Conservation (phyloP, 2,888 invertebrate genomes). For the Anodontia alba region DNA sequence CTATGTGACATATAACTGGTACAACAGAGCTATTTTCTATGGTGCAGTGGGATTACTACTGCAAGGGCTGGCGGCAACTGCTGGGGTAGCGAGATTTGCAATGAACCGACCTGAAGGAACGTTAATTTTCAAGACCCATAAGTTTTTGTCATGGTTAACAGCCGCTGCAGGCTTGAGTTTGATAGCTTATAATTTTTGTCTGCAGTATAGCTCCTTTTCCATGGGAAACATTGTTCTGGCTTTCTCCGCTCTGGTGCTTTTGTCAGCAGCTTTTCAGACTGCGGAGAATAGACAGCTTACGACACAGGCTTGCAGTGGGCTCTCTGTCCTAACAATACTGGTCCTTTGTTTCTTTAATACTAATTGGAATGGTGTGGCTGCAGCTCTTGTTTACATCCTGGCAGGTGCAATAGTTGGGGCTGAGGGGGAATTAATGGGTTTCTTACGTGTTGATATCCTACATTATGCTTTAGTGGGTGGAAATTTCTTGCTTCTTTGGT, state of each 20-base stretch:
- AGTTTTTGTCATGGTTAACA: conserved; percentile 73
- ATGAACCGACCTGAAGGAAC: conserved; percentile 65
- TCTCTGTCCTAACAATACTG: conserved; percentile 76
- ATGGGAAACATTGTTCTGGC: conserved; percentile 72
- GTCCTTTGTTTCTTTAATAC: conserved; percentile 62
- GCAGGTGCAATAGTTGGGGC: conserved; percentile 75
- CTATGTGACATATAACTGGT: conserved; percentile 68
- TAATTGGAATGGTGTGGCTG: conserved; percentile 74
- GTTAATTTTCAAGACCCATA: conserved; percentile 65
- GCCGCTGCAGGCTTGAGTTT: conserved; percentile 75
- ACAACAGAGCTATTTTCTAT: conserved; percentile 46
- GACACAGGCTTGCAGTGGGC: conserved; percentile 75
- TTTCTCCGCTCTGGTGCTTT: conserved; percentile 62
- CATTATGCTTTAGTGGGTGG: conserved; percentile 78
- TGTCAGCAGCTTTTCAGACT: conserved; percentile 66
- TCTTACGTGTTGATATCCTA: conserved; percentile 77
- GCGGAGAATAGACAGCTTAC: conserved; percentile 63
- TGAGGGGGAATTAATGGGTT: conserved; percentile 68
- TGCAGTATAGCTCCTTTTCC: conserved; percentile 58
- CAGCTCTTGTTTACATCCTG: conserved; percentile 70
- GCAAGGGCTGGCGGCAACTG: conserved; percentile 77
- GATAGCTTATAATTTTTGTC: conserved; percentile 76
- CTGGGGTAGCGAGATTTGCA: conserved; percentile 77
- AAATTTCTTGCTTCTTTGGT: conserved; percentile 69
- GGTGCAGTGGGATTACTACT: conserved; percentile 74